Evolutionary conservation across 2,888 invertebrate genomes (phyloP).

Genomic region (Drosophila setosimentum): DNA sequence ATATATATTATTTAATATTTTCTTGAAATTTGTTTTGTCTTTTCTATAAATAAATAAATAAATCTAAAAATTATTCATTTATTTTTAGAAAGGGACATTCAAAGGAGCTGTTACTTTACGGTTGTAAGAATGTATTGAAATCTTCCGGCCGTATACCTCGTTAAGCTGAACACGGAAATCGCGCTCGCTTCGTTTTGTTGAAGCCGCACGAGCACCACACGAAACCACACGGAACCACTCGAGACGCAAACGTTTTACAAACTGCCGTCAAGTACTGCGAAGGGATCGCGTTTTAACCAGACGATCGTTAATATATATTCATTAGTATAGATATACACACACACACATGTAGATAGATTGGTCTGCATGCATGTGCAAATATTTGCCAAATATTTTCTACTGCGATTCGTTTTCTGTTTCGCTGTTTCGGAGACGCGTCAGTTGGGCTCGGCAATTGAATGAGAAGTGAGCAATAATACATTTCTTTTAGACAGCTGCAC

Average conservation of each 20-base stretch:
- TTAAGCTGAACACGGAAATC: conserved; percentile 20
- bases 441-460: conserved; percentile 66
- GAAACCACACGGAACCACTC: conserved; percentile 34
- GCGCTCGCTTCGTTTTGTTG: conserved; percentile 8
- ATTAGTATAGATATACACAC: conserved; percentile 1
- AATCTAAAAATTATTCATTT: too few species aligned
- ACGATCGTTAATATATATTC: conserved; percentile 44
- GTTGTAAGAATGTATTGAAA: background rate
- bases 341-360: background rate
- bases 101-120: background rate
- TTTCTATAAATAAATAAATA: too few species aligned
- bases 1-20: background rate
- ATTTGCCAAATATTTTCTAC: conserved; percentile 40
- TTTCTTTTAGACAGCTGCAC: conserved; percentile 68
- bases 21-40: background rate
- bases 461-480: conserved; percentile 65
- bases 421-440: conserved; percentile 34
- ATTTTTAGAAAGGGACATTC: background rate
- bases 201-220: conserved; percentile 18
- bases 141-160: conserved; percentile 21
- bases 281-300: conserved; percentile 24
- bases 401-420: conserved; percentile 21
- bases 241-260: conserved; percentile 31
- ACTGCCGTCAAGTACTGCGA: conserved; percentile 30
- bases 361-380: conserved; percentile 5